A percentile compares a stretch with the other conserved stretches of the same genome.
These are phyloP conservation scores for Drosophila barbarae DNA, from an alignment of 2,888 invertebrate species.

Conservation along the genomic window DNA sequence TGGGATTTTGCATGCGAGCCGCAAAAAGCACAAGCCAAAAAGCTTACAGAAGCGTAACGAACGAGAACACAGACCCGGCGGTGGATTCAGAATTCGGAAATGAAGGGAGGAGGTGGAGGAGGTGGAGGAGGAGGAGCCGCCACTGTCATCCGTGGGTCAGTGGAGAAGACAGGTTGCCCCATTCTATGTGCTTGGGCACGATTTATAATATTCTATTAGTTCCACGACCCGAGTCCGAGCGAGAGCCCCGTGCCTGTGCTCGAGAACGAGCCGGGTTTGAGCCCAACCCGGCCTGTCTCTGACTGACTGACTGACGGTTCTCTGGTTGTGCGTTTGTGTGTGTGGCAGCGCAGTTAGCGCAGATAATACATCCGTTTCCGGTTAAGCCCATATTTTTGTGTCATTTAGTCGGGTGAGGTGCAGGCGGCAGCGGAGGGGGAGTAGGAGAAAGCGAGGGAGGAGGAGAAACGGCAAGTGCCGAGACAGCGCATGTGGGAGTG, in stretches of 20 bases:
- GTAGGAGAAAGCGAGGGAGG: constrained; percentile 1
- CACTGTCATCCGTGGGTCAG: constrained; percentile 64
- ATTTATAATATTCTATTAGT: constrained; percentile 75
- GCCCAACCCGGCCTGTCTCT: constrained; percentile 55
- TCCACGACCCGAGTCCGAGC: constrained; percentile 62
- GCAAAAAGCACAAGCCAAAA: constrained; percentile 72
- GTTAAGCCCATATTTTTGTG: constrained; percentile 80
- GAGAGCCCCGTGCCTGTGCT: constrained; percentile 37
- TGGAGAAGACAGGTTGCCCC: constrained; percentile 58
- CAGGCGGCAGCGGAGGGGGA: constrained; percentile 9
- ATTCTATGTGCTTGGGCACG: constrained; percentile 43
- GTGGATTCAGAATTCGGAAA: constrained; percentile 17
- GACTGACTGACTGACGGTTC: constrained; percentile 30
- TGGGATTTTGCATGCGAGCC: constrained; percentile 64
- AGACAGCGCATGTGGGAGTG: constrained; percentile 50
- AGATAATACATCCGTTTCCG: constrained; percentile 81
- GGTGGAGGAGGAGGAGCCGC: constrained; percentile 38
- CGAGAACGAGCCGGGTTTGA: constrained; percentile 26
- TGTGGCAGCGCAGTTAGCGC: constrained; percentile 79
- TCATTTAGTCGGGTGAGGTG: constrained; percentile 60
- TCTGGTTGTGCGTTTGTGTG: constrained; percentile 5
- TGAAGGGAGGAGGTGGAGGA: background rate
- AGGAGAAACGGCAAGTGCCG: constrained; percentile 25
- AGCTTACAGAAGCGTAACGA: constrained; percentile 70
- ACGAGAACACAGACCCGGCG: constrained; percentile 36